Evolutionary conservation across 2,888 invertebrate genomes (phyloP), one percentile per base, ranked within the genome.

Genomic region (Ditylenchus weischeri): DNA sequence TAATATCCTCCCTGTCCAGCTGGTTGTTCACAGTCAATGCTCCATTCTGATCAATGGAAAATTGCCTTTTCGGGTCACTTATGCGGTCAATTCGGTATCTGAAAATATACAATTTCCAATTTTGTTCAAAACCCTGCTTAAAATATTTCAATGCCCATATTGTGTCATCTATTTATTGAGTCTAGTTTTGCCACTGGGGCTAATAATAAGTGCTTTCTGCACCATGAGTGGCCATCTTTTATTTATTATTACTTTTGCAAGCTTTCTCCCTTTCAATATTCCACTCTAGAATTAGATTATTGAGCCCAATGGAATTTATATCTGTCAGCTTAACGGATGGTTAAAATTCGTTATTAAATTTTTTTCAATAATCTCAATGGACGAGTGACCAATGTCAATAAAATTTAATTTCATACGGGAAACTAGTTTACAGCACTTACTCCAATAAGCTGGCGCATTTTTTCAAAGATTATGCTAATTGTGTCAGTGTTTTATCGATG

Each of bases 11-110:
- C 64, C 94, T 88, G 84, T 95, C 95, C 67, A 95, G 86, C 13
- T 90, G 89, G 65, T 93, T 88, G 83, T 93, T 93, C 83, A 94
- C 93, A 73, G 91, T 91, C 0, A 95, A 93, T 0, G 92, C 92
- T 35, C 94, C 94, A 84, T 92, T 92, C 84, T 92, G 91, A 84
- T 91, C 92, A 75, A 94, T 94, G 61, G 90, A 90, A 84, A 94
- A 94, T 84, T 94, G 93, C 58, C 93, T 87, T 83, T 92, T 92
- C 69, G 93, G 88, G 84, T 94, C 94, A 3, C 93, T 93, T 18
- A 90, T 89, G 74, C 93, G 88, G 83, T 93, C 93, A 78, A 94
- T 93, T 18, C 82, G 79, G 77, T 84, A 81, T 68, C 83, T 80
- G 70, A 51, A 77, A 21, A 66, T 60, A 29, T 29, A 29, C 2